Evolutionary conservation across 2,113 vertebrate species (phyloP), one percentile per base, ranked within the genome.

Genomic region (Heterotilapia buettikoferi): DNA sequence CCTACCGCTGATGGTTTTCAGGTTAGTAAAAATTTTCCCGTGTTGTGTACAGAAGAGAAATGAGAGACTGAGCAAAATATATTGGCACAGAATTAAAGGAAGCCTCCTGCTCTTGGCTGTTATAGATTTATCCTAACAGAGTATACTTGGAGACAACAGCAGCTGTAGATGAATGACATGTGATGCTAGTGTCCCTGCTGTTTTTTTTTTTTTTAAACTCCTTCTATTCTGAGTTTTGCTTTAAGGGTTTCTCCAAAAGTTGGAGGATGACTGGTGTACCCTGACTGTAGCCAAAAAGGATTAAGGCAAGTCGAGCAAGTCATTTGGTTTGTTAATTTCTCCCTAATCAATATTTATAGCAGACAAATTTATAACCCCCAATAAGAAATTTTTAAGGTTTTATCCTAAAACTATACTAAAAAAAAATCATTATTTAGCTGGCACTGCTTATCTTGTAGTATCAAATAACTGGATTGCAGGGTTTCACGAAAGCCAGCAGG

Each of bases 1-100:
- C 47, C 31, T 66, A 24, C 85, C 45, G 9, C 85, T 83, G 71
- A 88, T 19, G 82, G 85, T 63, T 85, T 79, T 88, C 81, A 71
- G 81, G 80, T 80, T 83, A 78, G 90, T 83, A 86, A 83, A 66
- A 38, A 26, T 78, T 45, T 78, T 13, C 18, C 45, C 11, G 73
- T 52, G 73, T 26, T 9, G 45, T 47, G 45, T 78, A 31, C 73
- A 52, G 45, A 66, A 83, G 89, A 81, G 83, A 91, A 94, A 93
- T 33, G 73, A 93, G 80, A 94, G 88, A 84, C 79, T 50, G 84
- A 88, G 84, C 21, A 82, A 87, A 87, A 91, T 82, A 53, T 88
- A 86, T 94, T 83, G 66, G 68, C 52, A 45, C 78, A 76, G 83
- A 87, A 76, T 53, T 84, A 89, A 89, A 92, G 89, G 84, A 87